These are phyloP conservation scores for Drosophila lowei DNA, from an alignment of 1,140 invertebrate genomes.

Conservation along the genomic window DNA sequence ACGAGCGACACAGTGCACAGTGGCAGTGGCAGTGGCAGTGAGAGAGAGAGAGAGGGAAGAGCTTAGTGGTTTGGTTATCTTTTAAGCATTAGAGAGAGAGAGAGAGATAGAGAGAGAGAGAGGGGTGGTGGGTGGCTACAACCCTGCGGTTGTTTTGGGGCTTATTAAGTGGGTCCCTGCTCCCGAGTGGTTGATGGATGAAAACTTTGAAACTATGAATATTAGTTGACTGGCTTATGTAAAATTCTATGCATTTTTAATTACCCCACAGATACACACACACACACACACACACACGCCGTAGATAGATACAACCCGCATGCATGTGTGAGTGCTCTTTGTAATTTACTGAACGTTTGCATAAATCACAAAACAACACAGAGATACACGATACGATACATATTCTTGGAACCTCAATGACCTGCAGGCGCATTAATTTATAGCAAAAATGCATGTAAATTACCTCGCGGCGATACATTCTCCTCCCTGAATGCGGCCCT, in stretches of 20 bases:
- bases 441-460: conserved; percentile 60
- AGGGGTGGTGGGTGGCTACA: too few species aligned
- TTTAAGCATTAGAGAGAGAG: conserved; percentile 32
- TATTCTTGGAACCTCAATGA: conserved; percentile 24
- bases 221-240: conserved; percentile 62
- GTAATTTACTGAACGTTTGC: conserved; percentile 28
- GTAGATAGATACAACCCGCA: background rate
- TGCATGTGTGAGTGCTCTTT: background rate
- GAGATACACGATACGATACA: too few species aligned
- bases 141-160: conserved; percentile 8
- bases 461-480: conserved; percentile 39
- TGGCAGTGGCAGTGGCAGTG: background rate
- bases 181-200: too few species aligned
- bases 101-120: too few species aligned
- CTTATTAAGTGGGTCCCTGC: conserved; percentile 40
- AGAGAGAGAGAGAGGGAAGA: conserved; percentile 9
- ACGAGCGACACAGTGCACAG: background rate
- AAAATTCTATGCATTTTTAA: conserved; percentile 65
- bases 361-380: conserved; percentile 52
- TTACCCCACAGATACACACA: conserved; percentile 18
- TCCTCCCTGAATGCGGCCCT: conserved; percentile 28
- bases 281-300: background rate
- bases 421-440: conserved; percentile 56
- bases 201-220: conserved; percentile 61
- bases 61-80: conserved; percentile 46